A percentile compares a stretch with the other conserved stretches of the same genome.
These are phyloP conservation scores for Cervus canadensis DNA, from an alignment of 2,113 vertebrate genomes.

Conservation along the genomic window DNA sequence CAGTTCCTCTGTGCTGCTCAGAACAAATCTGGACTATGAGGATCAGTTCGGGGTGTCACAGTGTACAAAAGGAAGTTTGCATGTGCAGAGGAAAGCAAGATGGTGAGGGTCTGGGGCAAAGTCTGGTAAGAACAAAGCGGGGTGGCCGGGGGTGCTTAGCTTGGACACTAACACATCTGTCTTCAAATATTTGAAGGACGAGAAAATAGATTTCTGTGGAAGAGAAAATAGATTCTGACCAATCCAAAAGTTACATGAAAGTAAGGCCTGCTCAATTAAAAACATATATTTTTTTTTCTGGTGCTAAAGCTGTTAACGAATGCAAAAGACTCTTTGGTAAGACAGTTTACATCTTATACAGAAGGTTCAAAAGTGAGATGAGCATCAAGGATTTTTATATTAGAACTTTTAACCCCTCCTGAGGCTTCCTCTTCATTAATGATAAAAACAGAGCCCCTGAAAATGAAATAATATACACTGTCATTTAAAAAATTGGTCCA, in stretches of 20 bases:
- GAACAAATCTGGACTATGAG: neutral
- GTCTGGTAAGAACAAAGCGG: neutral
- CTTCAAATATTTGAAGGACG: neutral
- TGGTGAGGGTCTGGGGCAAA: neutral
- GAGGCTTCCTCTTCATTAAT: neutral
- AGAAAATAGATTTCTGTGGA: neutral
- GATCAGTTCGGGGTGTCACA: neutral
- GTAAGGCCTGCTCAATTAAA: neutral
- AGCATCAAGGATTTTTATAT: neutral
- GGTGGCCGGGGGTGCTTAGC: rapidly evolving
- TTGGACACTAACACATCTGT: neutral
- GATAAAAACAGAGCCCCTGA: neutral
- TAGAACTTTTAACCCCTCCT: neutral
- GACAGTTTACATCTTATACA: neutral
- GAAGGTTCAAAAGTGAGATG: neutral
- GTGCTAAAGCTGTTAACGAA: neutral
- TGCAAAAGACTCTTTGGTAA: neutral
- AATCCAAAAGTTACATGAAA: neutral
- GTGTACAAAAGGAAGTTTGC: neutral
- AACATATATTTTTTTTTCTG: neutral
- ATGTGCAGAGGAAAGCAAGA: neutral
- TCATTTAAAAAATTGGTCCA: neutral
- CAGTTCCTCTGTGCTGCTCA: neutral
- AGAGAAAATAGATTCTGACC: neutral
- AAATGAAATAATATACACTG: neutral